Evolutionary conservation across 2,797 vertebrate genomes (phyloP).

Genomic region (Gambelia wislizenii): DNA sequence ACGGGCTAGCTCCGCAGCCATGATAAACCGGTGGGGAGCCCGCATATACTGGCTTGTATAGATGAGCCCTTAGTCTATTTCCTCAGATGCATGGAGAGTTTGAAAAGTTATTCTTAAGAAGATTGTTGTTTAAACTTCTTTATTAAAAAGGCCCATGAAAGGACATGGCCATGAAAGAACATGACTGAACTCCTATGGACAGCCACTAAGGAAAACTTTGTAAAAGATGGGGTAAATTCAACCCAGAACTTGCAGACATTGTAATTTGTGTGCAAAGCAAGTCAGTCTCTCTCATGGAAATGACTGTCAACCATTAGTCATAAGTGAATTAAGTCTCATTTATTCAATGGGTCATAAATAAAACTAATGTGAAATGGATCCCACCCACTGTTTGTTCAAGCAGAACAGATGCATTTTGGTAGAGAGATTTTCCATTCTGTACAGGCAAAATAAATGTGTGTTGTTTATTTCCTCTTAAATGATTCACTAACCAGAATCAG

Average conservation of each 20-base stretch:
- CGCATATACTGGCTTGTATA: too few species aligned
- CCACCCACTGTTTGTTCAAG: background rate
- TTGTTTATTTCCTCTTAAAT: background rate
- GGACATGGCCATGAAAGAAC: too few species aligned
- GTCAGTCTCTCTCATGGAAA: background rate
- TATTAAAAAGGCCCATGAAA: too few species aligned
- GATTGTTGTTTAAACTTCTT: too few species aligned
- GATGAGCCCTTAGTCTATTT: too few species aligned
- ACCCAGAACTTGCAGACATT: background rate
- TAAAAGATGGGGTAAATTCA: background rate
- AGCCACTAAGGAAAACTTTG: background rate
- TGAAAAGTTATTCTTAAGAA: too few species aligned
- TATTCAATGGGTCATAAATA: background rate
- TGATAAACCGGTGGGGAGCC: too few species aligned
- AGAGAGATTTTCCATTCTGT: background rate
- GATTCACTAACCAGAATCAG: background rate
- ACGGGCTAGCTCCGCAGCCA: too few species aligned
- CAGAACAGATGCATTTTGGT: background rate
- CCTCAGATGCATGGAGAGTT: too few species aligned
- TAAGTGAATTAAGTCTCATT: background rate
- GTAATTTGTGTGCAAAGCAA: background rate
- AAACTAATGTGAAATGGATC: background rate
- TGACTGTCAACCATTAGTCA: background rate
- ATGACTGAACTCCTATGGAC: background rate
- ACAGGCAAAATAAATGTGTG: background rate